Evolutionary conservation across 1,140 invertebrate species (phyloP).

Genomic region (Phocides pigmalion): DNA sequence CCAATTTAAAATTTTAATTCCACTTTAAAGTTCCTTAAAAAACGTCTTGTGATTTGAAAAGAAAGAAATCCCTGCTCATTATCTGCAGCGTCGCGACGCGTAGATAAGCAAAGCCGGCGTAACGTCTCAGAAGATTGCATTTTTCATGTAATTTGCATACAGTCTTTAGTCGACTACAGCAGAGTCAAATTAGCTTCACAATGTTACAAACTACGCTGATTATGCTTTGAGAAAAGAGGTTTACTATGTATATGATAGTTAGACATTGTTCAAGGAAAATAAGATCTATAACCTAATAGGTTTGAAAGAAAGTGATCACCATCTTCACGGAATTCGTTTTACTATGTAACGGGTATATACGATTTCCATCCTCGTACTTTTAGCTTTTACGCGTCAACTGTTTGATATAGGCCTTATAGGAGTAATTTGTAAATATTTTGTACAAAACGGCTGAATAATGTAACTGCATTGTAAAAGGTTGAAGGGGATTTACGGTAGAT

Average conservation of each 20-base stretch:
- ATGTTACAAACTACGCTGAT: conserved; percentile 6
- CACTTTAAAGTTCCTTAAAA: conserved; percentile 17
- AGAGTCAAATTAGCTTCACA: conserved; percentile 22
- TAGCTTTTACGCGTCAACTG: too few relatives aligned
- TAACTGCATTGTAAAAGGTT: too few relatives aligned
- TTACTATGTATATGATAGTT: not conserved
- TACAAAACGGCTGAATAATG: too few relatives aligned
- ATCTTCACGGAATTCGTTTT: too few relatives aligned
- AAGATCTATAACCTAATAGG: too few relatives aligned
- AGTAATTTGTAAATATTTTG: too few relatives aligned
- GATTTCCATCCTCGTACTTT: too few relatives aligned
- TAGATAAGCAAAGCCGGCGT: conserved; percentile 26
- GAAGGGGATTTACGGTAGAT: too few relatives aligned
- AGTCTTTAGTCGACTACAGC: conserved; percentile 1
- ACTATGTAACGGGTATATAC: too few relatives aligned
- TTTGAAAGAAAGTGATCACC: too few relatives aligned
- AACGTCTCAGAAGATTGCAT: conserved; percentile 17
- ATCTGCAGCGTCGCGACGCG: conserved; percentile 2
- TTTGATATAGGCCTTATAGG: too few relatives aligned
- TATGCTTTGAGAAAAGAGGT: not conserved
- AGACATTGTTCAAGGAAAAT: too few relatives aligned
- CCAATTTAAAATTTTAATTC: conserved; percentile 20
- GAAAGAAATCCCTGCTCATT: conserved; percentile 28
- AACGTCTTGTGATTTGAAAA: conserved; percentile 22
- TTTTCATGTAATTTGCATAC: conserved; percentile 32